phyloP scores from a whole-genome alignment of 2,888 invertebrate species.

The Apamea sordens region DNA sequence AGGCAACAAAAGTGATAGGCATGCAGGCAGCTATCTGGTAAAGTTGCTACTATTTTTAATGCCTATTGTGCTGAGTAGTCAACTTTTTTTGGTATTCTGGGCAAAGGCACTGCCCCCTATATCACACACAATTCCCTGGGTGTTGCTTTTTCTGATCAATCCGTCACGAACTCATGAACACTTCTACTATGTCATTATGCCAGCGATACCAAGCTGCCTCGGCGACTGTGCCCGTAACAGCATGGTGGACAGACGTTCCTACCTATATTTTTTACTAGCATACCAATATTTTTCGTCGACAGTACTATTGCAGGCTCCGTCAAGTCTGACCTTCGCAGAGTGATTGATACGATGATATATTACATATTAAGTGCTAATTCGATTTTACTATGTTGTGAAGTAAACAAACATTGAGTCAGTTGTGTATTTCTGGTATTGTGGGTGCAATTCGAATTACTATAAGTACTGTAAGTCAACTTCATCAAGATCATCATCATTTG shows the following conservation, averaged over 20 bases:
- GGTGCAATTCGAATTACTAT: background rate
- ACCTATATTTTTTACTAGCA: background rate
- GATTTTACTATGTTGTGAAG: constrained; percentile 28
- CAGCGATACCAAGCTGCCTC: too few species aligned
- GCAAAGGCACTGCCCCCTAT: too few species aligned
- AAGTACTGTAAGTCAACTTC: background rate
- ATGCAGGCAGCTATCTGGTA: background rate
- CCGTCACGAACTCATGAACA: too few species aligned
- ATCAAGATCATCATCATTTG: background rate
- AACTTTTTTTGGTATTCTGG: background rate
- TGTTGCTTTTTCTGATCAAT: too few species aligned
- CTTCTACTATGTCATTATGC: too few species aligned
- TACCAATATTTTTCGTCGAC: background rate
- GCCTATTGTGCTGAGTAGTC: background rate
- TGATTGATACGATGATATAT: constrained; percentile 51
- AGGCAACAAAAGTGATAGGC: background rate
- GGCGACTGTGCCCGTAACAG: background rate
- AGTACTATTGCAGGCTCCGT: constrained; percentile 48
- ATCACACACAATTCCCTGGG: too few species aligned
- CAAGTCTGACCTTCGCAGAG: constrained; percentile 71
- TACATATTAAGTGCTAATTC: constrained; percentile 44
- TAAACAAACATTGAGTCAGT: constrained; percentile 36
- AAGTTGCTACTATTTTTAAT: background rate
- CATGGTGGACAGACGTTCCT: too few species aligned
- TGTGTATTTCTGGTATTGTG: constrained; percentile 20